Conservation (phyloP, 2,797 vertebrate genomes). For the Orestias chungarensis region DNA sequence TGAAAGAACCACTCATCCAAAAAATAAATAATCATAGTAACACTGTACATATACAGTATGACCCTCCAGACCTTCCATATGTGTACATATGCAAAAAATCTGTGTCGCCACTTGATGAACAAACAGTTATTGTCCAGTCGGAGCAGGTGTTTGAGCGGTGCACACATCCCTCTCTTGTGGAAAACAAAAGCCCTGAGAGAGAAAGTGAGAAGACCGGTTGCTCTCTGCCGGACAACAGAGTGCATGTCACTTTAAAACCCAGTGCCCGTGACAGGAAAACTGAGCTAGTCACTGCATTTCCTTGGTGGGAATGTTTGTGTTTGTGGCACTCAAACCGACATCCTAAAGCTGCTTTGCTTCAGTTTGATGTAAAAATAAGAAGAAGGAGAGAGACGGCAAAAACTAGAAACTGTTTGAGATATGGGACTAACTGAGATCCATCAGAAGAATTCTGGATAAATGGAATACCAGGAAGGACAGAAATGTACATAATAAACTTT, state of each 20-base stretch:
- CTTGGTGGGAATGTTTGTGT: constrained; percentile 72
- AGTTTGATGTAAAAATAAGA: constrained; percentile 38
- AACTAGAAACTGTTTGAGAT: constrained; percentile 50
- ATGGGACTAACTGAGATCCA: constrained; percentile 52
- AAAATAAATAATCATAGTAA: too few species aligned
- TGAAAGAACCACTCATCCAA: not conserved
- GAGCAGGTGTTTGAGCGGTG: constrained; percentile 26
- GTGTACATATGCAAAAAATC: not conserved
- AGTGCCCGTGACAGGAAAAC: constrained; percentile 40
- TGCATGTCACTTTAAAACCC: constrained; percentile 70
- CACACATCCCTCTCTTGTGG: constrained; percentile 12
- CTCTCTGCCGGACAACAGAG: constrained; percentile 33
- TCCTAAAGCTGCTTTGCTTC: constrained; percentile 49
- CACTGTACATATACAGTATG: too few species aligned
- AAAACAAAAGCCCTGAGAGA: constrained; percentile 33
- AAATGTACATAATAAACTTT: constrained; percentile 41
- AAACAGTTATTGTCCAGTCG: constrained; percentile 37
- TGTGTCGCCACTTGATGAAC: constrained; percentile 35
- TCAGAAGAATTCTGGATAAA: constrained; percentile 57
- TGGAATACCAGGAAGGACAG: constrained; percentile 40
- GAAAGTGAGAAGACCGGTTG: constrained; percentile 16
- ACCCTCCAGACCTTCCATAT: too few species aligned
- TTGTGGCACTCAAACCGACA: constrained; percentile 56
- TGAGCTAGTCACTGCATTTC: constrained; percentile 57
- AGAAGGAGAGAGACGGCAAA: constrained; percentile 29